phyloP scores from a whole-genome alignment of 2,888 invertebrate genomes.

The Eilema griseolum region DNA sequence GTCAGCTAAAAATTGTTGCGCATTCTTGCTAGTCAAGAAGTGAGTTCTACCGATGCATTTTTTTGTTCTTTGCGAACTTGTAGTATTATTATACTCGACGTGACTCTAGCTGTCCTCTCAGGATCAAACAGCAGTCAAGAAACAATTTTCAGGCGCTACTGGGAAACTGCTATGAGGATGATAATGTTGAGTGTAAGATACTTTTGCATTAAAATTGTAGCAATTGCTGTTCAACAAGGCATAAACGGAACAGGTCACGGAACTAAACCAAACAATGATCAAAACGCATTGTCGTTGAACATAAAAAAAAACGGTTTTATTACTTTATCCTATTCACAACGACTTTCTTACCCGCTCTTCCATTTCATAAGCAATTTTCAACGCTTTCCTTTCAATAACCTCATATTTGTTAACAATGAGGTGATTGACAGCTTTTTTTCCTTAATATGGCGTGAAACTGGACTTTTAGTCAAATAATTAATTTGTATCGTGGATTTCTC shows the following conservation, averaged over 20 bases:
- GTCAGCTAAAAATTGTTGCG: no score
- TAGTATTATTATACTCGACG: not conserved
- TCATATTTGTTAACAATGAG: slow-evolving; percentile 69
- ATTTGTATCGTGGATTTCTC: slow-evolving; percentile 33
- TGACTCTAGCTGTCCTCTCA: not conserved
- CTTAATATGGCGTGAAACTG: slow-evolving; percentile 24
- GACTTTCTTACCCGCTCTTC: slow-evolving; percentile 72
- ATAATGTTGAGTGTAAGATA: not conserved
- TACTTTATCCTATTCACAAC: slow-evolving; percentile 48
- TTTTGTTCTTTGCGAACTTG: no score
- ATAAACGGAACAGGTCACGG: slow-evolving; percentile 29
- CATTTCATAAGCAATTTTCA: slow-evolving; percentile 72
- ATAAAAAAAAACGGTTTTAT: slow-evolving; percentile 47
- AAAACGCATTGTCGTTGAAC: slow-evolving; percentile 45
- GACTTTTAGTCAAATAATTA: slow-evolving; percentile 40
- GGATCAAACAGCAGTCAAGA: not conserved
- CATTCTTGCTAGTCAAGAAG: not conserved
- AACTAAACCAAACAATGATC: slow-evolving; percentile 48
- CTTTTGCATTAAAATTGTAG: not conserved
- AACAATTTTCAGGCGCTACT: no score
- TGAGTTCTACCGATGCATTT: not conserved
- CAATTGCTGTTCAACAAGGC: slow-evolving; percentile 14
- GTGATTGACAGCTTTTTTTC: slow-evolving; percentile 62
- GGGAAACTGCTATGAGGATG: not conserved
- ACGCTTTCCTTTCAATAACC: slow-evolving; percentile 75